Conservation (phyloP, 2,888 invertebrate species). For the Drosophila cognata region DNA sequence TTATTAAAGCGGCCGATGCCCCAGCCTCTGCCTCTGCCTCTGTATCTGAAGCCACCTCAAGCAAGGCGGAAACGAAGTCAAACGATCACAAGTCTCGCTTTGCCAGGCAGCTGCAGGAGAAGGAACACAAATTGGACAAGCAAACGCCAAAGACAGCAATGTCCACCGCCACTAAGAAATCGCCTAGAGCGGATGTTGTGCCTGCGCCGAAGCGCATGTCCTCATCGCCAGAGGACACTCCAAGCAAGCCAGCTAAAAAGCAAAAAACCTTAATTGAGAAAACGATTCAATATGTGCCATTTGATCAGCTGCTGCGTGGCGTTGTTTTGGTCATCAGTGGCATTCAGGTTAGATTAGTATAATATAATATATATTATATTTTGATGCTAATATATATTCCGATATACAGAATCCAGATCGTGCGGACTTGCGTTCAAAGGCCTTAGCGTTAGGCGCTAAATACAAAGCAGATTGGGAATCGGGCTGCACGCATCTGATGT, state of each 20-base stretch:
- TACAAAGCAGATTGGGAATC: constrained; percentile 91
- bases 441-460: constrained; percentile 91
- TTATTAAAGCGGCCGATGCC: neutral
- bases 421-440: constrained; percentile 88
- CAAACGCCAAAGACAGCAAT: constrained; percentile 22
- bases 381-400: neutral
- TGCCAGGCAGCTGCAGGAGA: constrained; percentile 65
- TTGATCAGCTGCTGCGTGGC: constrained; percentile 87
- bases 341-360: constrained; percentile 85
- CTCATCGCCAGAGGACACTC: constrained; percentile 44
- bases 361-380: neutral
- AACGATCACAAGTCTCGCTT: constrained; percentile 6
- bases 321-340: constrained; percentile 94
- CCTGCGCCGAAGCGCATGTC: constrained; percentile 57
- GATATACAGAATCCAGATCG: constrained; percentile 90
- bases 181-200: constrained; percentile 8
- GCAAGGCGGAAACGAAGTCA: constrained; percentile 27
- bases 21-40: neutral
- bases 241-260: constrained; percentile 69
- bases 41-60: neutral
- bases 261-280: constrained; percentile 50
- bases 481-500: constrained; percentile 94
- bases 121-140: constrained; percentile 31
- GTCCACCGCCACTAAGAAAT: constrained; percentile 17
- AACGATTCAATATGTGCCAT: constrained; percentile 85